Conservation (phyloP, 2,888 invertebrate genomes). For the Orthonevra nobilis region DNA sequence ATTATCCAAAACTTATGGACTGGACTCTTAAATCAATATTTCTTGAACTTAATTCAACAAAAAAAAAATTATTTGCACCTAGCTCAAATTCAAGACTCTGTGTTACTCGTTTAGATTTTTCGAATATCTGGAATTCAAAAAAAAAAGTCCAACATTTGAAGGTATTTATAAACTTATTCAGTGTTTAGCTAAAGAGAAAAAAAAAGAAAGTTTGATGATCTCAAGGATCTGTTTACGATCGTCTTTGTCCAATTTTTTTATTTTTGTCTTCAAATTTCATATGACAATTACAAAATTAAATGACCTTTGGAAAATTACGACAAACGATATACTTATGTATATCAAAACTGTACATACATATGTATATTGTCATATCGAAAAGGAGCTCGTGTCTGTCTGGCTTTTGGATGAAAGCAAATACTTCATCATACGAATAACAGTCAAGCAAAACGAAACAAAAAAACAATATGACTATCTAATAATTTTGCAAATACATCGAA, state of each 20-base stretch:
- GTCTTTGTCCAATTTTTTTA: not conserved
- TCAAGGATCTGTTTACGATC: constrained; percentile 10
- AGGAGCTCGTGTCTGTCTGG: constrained; percentile 7
- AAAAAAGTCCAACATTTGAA: no score
- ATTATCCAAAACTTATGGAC: not conserved
- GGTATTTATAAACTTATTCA: constrained; percentile 44
- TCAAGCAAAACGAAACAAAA: constrained; percentile 11
- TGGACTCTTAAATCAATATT: constrained; percentile 30
- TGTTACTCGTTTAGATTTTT: no score
- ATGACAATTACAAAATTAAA: constrained; percentile 44
- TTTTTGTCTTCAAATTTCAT: not conserved
- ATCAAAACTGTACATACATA: not conserved
- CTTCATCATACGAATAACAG: no score
- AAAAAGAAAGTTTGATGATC: not conserved
- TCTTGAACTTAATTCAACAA: constrained; percentile 4
- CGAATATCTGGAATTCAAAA: no score
- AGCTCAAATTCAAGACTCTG: no score
- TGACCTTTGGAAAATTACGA: constrained; percentile 45
- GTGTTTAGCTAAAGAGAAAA: not conserved
- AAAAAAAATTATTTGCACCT: not conserved
- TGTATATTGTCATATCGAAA: constrained; percentile 1
- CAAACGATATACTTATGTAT: constrained; percentile 6
- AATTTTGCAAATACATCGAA: constrained; percentile 46
- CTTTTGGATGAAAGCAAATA: constrained; percentile 13
- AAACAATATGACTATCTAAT: constrained; percentile 5